Evolutionary conservation across 1,140 invertebrate species (phyloP), one percentile per base, ranked within the genome.

Genomic region (Heliconius himera): DNA sequence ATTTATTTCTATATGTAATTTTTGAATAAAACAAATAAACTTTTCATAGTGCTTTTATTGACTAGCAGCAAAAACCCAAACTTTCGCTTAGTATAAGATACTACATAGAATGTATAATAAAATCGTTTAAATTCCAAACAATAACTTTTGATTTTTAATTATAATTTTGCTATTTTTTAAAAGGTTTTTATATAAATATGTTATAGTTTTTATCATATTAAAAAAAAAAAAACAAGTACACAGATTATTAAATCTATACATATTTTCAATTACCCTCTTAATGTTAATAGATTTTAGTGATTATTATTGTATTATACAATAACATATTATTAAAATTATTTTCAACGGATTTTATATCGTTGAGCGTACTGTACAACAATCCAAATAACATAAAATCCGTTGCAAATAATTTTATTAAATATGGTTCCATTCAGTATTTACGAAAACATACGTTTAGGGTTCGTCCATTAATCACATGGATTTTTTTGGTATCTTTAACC

Each of bases 11-110:
- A 76, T 18, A 77, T 77, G 26, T 82, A 81, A 79, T 82, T 66
- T 81, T 73, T 78, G 60, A 87, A 88, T 86, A 87, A 87, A 90
- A 89, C 81, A 77, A 81, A 74, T 80, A 74, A 26, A 16, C 74
- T 77, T 85, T 74, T 73, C 74, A 74, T 77, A 78, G 77, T 82
- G 81, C 82, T 87, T 84, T 86, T 66, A 83, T 87, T 81, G 81
- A 77, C 78, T 83, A 66, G 60, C 60, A 66, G 22, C 60, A 5
- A n/a, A 11, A 66, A 66, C 29, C 11, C 29, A 13, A 26, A 66
- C 3, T 1, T 66, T 66, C 9, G 56, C 56, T 60, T 60, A 60
- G n/a, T 16, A 22, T 29, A 66, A 26, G 8, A 66, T 29, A 29
- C 13, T 66, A 66, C 6, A 66, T 51, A 16, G 3, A 66, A 66